Percentiles rank a stretch among this genome's conserved stretches.
These are phyloP conservation scores for Hoplodrina ambigua DNA, from an alignment of 2,888 invertebrate species.

Conservation along the genomic window DNA sequence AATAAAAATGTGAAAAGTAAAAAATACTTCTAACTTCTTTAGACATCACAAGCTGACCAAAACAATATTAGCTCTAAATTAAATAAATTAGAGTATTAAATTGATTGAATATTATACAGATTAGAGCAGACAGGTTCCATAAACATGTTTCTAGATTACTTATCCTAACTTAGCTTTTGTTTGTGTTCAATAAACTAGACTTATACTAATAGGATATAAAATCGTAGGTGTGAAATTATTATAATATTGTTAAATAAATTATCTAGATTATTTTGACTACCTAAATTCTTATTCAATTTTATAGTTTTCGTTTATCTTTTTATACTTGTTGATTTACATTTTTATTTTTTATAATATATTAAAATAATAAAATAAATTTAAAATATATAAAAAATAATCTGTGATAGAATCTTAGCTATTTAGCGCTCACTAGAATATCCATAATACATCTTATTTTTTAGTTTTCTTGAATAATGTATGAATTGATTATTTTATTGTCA, in stretches of 20 bases:
- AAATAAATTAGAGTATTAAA: conserved; percentile 39
- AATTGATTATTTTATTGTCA: no score
- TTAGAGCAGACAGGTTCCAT: conserved; percentile 31
- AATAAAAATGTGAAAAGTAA: background rate
- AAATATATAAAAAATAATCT: background rate
- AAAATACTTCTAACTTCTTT: background rate
- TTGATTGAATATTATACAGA: conserved; percentile 34
- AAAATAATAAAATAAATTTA: background rate
- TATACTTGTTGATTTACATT: conserved; percentile 22
- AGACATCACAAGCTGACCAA: background rate
- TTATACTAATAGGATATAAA: conserved; percentile 42
- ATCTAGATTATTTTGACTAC: conserved; percentile 17
- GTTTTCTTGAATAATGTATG: no score
- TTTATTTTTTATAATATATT: background rate
- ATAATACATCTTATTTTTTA: no score
- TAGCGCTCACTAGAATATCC: background rate
- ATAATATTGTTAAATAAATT: conserved; percentile 38
- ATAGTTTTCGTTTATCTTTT: conserved; percentile 32
- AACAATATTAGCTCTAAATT: conserved; percentile 30
- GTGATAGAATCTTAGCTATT: background rate
- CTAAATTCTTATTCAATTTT: conserved; percentile 26
- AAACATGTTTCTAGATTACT: conserved; percentile 38
- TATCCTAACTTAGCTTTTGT: conserved; percentile 34
- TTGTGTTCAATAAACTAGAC: conserved; percentile 49
- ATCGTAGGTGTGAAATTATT: conserved; percentile 43